phyloP scores from a whole-genome alignment of 2,888 invertebrate genomes.

The Papilio demoleus region DNA sequence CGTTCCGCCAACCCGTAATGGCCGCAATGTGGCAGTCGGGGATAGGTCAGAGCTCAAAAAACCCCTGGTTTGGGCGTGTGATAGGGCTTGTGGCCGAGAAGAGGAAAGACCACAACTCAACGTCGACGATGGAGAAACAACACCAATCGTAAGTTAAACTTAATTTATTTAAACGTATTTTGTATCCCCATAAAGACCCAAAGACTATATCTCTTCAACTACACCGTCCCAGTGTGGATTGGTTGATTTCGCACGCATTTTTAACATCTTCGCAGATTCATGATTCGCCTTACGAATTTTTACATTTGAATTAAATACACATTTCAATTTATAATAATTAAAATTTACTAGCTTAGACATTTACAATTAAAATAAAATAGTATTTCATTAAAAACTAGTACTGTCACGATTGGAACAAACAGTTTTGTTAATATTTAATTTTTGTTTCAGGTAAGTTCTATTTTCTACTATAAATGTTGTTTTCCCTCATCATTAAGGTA shows the following conservation, averaged over 20 bases:
- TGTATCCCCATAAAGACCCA: too few relatives aligned
- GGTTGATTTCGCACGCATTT: too few relatives aligned
- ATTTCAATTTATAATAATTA: too few relatives aligned
- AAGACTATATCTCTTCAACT: too few relatives aligned
- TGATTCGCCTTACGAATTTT: too few relatives aligned
- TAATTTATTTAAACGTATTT: background rate
- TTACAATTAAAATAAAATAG: too few relatives aligned
- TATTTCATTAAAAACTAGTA: too few relatives aligned
- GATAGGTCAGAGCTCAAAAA: constrained; percentile 49
- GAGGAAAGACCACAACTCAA: constrained; percentile 47
- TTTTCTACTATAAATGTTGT: background rate
- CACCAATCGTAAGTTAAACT: constrained; percentile 46
- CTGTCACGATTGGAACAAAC: too few relatives aligned
- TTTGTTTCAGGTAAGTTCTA: constrained; percentile 17
- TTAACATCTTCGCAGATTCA: too few relatives aligned
- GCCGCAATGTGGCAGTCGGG: constrained; percentile 51
- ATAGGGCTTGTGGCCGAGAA: constrained; percentile 48
- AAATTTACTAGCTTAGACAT: background rate
- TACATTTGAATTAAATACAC: too few relatives aligned
- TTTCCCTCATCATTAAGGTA: too few relatives aligned
- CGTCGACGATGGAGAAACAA: constrained; percentile 45
- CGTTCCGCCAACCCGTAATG: constrained; percentile 32
- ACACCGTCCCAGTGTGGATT: too few relatives aligned
- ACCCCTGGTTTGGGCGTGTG: constrained; percentile 51
- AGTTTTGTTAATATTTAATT: background rate